These are phyloP conservation scores for Hydropsyche tenuis DNA, from an alignment of 1,140 invertebrate species.

Conservation along the genomic window DNA sequence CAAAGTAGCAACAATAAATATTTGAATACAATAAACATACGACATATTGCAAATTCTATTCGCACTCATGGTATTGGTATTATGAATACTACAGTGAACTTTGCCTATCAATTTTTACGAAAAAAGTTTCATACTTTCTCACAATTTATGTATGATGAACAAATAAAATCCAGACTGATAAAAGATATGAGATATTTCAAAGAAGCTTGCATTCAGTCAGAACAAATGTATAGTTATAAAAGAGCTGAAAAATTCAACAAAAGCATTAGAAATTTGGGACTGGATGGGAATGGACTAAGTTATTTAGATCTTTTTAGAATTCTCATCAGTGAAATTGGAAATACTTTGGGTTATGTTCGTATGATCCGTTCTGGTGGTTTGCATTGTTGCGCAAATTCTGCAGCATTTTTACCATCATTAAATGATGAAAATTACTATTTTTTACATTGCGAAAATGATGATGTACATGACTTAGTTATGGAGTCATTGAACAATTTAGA, in stretches of 20 bases:
- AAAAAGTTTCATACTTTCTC: slow-evolving; percentile 96
- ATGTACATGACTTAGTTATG: slow-evolving; percentile 67
- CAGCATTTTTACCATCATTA: slow-evolving; percentile 87
- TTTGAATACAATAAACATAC: slow-evolving; percentile 95
- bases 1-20: slow-evolving; percentile 91
- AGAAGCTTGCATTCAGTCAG: slow-evolving; percentile 64
- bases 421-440: slow-evolving; percentile 73
- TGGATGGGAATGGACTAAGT: slow-evolving; percentile 81
- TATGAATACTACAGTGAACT: slow-evolving; percentile 97
- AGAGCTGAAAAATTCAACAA: slow-evolving; percentile 95
- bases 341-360: slow-evolving; percentile 95
- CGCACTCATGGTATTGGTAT: slow-evolving; percentile 97
- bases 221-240: slow-evolving; percentile 81
- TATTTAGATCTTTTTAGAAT: slow-evolving; percentile 94
- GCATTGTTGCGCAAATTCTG: slow-evolving; percentile 89
- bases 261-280: slow-evolving; percentile 87
- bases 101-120: slow-evolving; percentile 94
- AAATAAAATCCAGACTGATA: slow-evolving; percentile 93
- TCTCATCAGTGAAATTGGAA: slow-evolving; percentile 94
- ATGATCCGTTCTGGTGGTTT: slow-evolving; percentile 93
- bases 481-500: slow-evolving; percentile 77
- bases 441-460: slow-evolving; percentile 62
- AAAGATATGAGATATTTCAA: slow-evolving; percentile 84
- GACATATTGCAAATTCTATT: slow-evolving; percentile 96
- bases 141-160: slow-evolving; percentile 98